Base-by-base conservation (phyloP, 2,888 invertebrate species). In the Dynastes grantii region DNA sequence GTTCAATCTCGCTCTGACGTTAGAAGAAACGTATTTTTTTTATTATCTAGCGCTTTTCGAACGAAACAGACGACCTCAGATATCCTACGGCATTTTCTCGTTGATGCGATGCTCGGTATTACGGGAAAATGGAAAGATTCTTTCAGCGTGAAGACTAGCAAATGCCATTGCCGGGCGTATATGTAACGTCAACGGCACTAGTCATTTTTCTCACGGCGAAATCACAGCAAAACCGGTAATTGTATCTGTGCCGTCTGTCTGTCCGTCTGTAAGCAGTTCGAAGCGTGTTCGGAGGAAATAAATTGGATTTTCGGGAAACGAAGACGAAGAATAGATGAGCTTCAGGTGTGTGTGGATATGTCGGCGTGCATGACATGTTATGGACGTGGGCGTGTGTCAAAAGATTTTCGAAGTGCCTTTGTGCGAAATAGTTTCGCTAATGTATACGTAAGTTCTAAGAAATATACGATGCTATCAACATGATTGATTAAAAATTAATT, bases 161-260 rank as follows among this genome's bases (percentile, higher is more conserved):
- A 45, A 8, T 45, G 29, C 32, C 45, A 45, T 45, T 45, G 45
- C 45, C 45, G 45, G 32, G 45, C 45, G 45, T 45, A 45, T 45
- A 45, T 45, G 6, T 45, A 45, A 70, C 73, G 73, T 73, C 73
- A 73, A 32, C 55, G 37, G 22, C 73, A 73, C 58, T 22, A 45
- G 73, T 40, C 73, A 61, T 61, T 73, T 73, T 73, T 73, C 73
- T 73, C 73, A 73, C 73, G 58, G 58, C 58, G 22, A 73, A 73
- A 73, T 73, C 73, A 73, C 73, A 53, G 58, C 58, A 51, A 37
- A 70, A 53, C 70, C 27, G 70, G 70, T 70, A 70, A 70, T 70
- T 70, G 70, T 70, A 70, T 70, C 70, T 70, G 70, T 70, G 70
- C 70, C 29, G 29, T 5, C 27, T 53, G 70, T 70, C 53, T 70